Evolutionary conservation across 2,888 invertebrate genomes (phyloP), one percentile per base, ranked within the genome.

Genomic region (Abrostola triplasia): DNA sequence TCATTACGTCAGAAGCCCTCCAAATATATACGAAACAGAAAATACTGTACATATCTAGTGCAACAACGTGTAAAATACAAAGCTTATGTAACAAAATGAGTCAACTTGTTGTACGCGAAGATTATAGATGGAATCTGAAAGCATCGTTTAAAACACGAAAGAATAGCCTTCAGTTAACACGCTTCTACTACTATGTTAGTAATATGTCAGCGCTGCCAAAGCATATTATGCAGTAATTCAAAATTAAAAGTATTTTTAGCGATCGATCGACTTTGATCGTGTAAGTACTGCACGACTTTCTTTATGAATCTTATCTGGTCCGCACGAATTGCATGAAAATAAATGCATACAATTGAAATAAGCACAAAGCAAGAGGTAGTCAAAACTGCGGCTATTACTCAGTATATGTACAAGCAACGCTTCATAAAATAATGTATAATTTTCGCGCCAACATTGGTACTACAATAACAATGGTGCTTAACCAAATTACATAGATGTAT

Each of bases 1-100:
- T 81, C 75, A 72, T 81, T 75, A 80, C 73, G 75, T 67, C 76
- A 72, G 73, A 77, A 82, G 82, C 74, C 77, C 74, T 71, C 71
- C 71, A 80, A 81, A 72, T 81, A 79, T 72, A 84, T 65, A 88
- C 86, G 84, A 64, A 79, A 40, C 13, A 74, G 66, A 80, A 82
- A 81, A 69, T 61, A 68, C 67, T 59, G 60, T 79, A 70, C 61
- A 64, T 60, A 61, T 47, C 66, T 79, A 79, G 55, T 68, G 76
- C 76, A 71, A 70, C 67, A 71, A 70, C 54, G 53, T 70, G 55
- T 75, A 58, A 72, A 65, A 66, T 64, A 70, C 53, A 49, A 63
- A 72, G 64, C 75, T 53, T 69, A 56, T 47, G 10, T 54, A 63
- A 71, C 63, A 41, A 63, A 70, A 52, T 36, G 36, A 41, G 51